Percentiles rank a stretch among this genome's conserved stretches.
Evolutionary conservation across 1,140 invertebrate species (phyloP).

Genomic region (Lepidurus couesii): DNA sequence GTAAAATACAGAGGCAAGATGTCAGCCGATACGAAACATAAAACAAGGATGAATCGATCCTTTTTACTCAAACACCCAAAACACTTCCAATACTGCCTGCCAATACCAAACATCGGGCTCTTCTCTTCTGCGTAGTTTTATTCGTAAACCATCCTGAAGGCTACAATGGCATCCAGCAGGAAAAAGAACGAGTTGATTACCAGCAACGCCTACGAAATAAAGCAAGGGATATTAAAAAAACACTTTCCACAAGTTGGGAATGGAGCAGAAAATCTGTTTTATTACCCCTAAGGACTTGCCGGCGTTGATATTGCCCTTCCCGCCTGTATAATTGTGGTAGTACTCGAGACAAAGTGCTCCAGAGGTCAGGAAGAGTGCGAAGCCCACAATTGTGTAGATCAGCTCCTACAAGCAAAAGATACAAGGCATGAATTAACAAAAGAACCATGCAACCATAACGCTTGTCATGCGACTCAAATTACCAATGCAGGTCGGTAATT

Average conservation of each 20-base stretch:
- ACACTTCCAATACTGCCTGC: background rate
- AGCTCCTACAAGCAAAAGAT: constrained; percentile 32
- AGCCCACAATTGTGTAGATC: constrained; percentile 34
- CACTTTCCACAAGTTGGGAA: background rate
- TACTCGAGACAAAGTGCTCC: constrained; percentile 33
- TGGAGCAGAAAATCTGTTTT: background rate
- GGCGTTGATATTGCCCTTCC: constrained; percentile 34
- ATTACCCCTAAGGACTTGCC: constrained; percentile 34
- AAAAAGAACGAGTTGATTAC: constrained; percentile 34
- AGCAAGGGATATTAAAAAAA: background rate
- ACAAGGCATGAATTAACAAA: background rate
- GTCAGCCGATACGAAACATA: background rate
- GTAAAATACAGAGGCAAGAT: constrained; percentile 22
- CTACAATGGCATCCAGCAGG: constrained; percentile 33
- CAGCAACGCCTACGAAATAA: constrained; percentile 29
- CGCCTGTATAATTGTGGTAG: constrained; percentile 32
- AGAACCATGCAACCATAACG: background rate
- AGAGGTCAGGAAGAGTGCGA: constrained; percentile 34
- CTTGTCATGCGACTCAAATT: constrained; percentile 2
- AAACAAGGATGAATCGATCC: background rate
- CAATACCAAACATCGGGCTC: background rate
- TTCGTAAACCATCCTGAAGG: constrained; percentile 32
- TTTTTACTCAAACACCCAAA: constrained; percentile 5
- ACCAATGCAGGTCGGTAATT: constrained; percentile 33
- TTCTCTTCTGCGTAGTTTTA: background rate